A percentile compares a stretch with the other conserved stretches of the same genome.
Evolutionary conservation across 2,797 vertebrate species (phyloP).

Genomic region (Eurystomus glaucurus): DNA sequence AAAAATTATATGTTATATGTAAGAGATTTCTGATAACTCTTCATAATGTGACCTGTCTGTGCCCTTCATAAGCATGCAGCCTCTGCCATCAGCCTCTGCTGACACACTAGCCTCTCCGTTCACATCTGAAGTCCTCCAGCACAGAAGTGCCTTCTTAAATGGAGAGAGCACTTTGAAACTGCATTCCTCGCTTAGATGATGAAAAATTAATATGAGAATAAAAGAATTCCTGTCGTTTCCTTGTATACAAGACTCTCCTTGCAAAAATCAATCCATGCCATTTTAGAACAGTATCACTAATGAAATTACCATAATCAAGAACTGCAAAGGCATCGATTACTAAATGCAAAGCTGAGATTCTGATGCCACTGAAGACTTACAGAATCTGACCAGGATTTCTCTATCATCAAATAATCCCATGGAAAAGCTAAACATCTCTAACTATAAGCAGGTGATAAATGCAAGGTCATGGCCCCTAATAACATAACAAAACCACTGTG

Average conservation of each 20-base stretch:
- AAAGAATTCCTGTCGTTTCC: constrained; percentile 47
- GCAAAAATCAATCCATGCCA: constrained; percentile 54
- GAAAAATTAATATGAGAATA: constrained; percentile 48
- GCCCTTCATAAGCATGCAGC: neutral
- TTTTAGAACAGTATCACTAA: constrained; percentile 64
- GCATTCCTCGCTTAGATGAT: constrained; percentile 43
- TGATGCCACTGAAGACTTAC: neutral
- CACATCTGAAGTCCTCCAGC: constrained; percentile 33
- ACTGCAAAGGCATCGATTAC: constrained; percentile 63
- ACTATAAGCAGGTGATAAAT: neutral
- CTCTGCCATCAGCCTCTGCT: neutral
- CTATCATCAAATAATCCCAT: neutral
- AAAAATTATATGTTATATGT: constrained; percentile 34
- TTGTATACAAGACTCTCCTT: constrained; percentile 2
- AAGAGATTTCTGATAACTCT: constrained; percentile 57
- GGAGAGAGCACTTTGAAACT: constrained; percentile 44
- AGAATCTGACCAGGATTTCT: constrained; percentile 3
- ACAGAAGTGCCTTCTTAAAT: constrained; percentile 57
- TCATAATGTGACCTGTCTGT: neutral
- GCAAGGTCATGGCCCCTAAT: neutral
- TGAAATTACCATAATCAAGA: constrained; percentile 78
- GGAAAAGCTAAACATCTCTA: neutral
- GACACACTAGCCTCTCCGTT: constrained; percentile 39
- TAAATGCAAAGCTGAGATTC: constrained; percentile 1
- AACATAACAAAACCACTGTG: neutral